phyloP scores from a whole-genome alignment of 2,888 invertebrate genomes.

The Patella caerulea region DNA sequence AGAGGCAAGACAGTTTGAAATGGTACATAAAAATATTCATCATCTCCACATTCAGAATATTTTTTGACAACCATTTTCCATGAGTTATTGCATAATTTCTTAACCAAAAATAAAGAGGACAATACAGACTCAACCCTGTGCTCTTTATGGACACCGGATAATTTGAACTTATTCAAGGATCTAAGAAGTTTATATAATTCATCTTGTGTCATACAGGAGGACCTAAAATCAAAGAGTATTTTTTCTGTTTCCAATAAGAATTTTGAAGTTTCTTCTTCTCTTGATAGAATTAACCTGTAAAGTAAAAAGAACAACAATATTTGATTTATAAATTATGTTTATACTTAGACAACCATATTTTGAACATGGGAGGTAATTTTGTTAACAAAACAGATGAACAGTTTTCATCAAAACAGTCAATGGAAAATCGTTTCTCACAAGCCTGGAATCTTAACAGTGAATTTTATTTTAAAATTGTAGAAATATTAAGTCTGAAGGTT shows the following conservation, averaged over 20 bases:
- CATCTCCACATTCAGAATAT: conserved; percentile 42
- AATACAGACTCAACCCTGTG: no score
- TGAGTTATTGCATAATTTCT: conserved; percentile 19
- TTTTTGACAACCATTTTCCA: conserved; percentile 43
- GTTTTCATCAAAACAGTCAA: no score
- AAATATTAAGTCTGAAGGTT: no score
- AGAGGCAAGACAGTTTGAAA: conserved; percentile 76
- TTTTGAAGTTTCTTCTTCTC: conserved; percentile 39
- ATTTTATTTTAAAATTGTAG: no score
- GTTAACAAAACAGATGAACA: no score
- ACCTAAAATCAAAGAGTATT: conserved; percentile 52
- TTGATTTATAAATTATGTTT: not conserved
- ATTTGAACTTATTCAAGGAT: conserved; percentile 24
- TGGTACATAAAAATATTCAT: conserved; percentile 72
- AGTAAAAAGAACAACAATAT: conserved; percentile 15
- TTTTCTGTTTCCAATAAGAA: conserved; percentile 57
- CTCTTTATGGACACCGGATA: not conserved
- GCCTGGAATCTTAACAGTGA: no score
- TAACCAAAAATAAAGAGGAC: not conserved
- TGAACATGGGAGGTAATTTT: no score
- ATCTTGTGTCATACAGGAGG: conserved; percentile 53
- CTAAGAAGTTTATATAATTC: conserved; percentile 48
- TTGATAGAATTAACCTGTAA: conserved; percentile 51
- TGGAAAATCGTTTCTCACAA: no score
- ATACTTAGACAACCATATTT: not conserved